Conservation (phyloP, 35 echinoderm and acorn worm genomes). For the Amphiura filiformis region DNA sequence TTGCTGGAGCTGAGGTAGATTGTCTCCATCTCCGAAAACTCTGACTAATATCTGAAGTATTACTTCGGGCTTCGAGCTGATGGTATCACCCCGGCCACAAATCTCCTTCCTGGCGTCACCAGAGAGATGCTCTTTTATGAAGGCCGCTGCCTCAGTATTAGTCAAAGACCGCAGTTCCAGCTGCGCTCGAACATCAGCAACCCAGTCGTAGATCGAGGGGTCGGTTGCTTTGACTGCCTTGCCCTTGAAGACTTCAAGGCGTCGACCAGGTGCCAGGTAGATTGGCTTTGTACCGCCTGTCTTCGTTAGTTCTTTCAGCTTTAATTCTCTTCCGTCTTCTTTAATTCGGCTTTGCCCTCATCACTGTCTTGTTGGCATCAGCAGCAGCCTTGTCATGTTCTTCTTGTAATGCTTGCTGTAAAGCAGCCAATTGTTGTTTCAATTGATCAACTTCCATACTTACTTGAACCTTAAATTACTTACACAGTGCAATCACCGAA, state of each 20-base stretch:
- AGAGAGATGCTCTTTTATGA: neutral
- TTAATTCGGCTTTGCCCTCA: too few species aligned
- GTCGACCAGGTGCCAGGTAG: neutral
- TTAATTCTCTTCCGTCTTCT: too few species aligned
- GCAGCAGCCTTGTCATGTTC: too few species aligned
- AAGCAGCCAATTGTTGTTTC: too few species aligned
- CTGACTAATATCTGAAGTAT: slow-evolving; percentile 32
- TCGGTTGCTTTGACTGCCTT: neutral
- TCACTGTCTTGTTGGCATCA: too few species aligned
- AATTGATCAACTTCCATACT: too few species aligned
- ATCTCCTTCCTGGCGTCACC: slow-evolving; percentile 53
- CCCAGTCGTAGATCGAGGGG: neutral
- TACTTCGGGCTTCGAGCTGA: slow-evolving; percentile 12
- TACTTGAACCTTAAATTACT: too few species aligned
- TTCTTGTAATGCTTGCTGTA: too few species aligned
- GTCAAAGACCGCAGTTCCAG: neutral
- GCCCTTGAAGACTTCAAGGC: neutral
- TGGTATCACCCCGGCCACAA: slow-evolving; percentile 20
- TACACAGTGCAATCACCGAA: too few species aligned
- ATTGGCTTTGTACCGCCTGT: neutral
- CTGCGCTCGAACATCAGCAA: neutral
- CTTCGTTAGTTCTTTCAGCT: too few species aligned
- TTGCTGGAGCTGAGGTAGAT: slow-evolving; percentile 45
- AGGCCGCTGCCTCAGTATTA: neutral
- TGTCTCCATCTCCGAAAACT: slow-evolving; percentile 65